These are phyloP conservation scores for Poeciliopsis infans DNA, from an alignment of 2,797 vertebrate species.

Conservation along the genomic window DNA sequence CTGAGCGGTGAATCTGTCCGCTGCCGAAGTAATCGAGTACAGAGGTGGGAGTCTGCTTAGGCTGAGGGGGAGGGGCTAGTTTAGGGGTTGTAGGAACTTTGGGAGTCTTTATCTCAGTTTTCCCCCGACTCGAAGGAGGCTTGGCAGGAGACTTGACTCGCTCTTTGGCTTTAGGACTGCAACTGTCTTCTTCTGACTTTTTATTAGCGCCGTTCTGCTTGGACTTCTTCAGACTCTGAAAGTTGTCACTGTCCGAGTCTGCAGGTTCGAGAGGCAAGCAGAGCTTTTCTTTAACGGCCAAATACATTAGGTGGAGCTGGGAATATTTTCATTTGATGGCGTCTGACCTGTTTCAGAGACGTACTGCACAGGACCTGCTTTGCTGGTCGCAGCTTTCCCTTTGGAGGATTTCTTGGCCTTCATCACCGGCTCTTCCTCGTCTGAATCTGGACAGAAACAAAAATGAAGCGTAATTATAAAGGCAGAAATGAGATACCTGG, in stretches of 20 bases:
- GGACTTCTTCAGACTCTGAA: constrained; percentile 79
- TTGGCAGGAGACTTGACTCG: constrained; percentile 70
- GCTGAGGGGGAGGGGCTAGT: constrained; percentile 63
- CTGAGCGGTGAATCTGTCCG: constrained; percentile 85
- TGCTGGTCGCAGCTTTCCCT: constrained; percentile 71
- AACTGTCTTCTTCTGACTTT: constrained; percentile 24
- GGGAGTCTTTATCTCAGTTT: constrained; percentile 65
- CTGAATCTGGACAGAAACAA: constrained; percentile 81
- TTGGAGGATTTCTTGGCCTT: constrained; percentile 83
- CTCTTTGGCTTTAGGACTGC: constrained; percentile 27
- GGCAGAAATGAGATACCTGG: not conserved
- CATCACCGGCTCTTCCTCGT: constrained; percentile 81
- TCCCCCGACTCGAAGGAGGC: constrained; percentile 63
- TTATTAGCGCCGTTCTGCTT: constrained; percentile 79
- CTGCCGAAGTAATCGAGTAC: constrained; percentile 91
- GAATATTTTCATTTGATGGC: not conserved
- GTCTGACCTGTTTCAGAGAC: constrained; percentile 94
- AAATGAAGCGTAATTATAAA: not conserved
- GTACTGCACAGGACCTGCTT: constrained; percentile 81
- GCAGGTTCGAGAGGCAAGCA: constrained; percentile 1
- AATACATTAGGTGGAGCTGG: not conserved
- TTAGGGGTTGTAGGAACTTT: constrained; percentile 77
- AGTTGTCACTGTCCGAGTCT: constrained; percentile 93
- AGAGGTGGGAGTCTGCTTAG: constrained; percentile 86
- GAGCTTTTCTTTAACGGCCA: not conserved